phyloP scores from a whole-genome alignment of 2,888 invertebrate genomes.

The Lycocerus yunnanus region DNA sequence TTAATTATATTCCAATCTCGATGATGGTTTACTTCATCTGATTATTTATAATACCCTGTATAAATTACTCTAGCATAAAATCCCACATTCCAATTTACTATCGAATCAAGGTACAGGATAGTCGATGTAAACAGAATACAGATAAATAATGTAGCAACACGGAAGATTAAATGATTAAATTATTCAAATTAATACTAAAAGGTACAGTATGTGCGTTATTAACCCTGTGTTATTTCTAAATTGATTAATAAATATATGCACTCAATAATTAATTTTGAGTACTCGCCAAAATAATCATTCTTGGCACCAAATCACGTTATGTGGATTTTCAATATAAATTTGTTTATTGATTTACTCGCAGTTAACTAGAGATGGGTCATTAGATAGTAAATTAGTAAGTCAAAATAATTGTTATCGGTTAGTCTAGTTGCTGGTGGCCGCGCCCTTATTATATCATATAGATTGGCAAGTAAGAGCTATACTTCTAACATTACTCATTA shows the following conservation, averaged over 20 bases:
- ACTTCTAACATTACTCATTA: neutral
- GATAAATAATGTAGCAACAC: neutral
- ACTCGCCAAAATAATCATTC: neutral
- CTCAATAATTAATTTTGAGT: neutral
- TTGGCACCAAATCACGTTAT: neutral
- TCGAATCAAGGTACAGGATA: neutral
- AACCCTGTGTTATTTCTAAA: neutral
- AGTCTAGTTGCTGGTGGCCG: neutral
- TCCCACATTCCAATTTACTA: neutral
- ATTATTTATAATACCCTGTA: neutral
- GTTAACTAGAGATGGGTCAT: neutral
- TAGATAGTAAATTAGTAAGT: neutral
- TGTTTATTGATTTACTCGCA: neutral
- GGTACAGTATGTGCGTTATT: neutral
- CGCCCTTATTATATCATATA: neutral
- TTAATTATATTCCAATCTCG: neutral
- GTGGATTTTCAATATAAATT: neutral
- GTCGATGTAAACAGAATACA: neutral
- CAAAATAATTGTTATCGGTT: neutral
- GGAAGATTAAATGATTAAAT: neutral
- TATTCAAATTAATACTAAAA: neutral
- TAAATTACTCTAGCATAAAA: neutral
- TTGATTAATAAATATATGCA: neutral
- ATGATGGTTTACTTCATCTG: neutral
- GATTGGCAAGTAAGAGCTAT: neutral